These are phyloP conservation scores for Drosophila athabasca DNA, from an alignment of 1,140 invertebrate species.

Conservation along the genomic window DNA sequence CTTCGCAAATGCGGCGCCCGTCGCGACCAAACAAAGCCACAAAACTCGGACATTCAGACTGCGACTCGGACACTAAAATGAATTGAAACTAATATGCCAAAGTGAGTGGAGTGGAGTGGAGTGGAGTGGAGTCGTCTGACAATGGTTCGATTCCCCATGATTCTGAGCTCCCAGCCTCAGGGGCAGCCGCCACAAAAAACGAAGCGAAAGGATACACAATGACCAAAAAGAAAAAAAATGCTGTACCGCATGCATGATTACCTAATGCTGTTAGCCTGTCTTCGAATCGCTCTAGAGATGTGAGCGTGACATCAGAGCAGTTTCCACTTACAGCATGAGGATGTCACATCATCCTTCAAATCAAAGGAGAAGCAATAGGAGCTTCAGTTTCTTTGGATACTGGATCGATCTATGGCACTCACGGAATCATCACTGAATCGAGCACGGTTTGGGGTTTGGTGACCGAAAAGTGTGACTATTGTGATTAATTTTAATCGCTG, in stretches of 20 bases:
- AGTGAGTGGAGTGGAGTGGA: conserved; percentile 63
- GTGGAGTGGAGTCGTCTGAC: conserved; percentile 42
- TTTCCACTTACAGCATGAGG: too few species aligned
- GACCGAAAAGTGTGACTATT: conserved; percentile 49
- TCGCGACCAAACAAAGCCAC: conserved; percentile 72
- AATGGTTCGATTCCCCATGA: conserved; percentile 64
- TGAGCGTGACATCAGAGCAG: conserved; percentile 26
- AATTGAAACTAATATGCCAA: conserved; percentile 83
- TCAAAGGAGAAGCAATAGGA: neutral
- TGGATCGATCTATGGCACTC: conserved; percentile 2
- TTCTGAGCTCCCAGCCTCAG: conserved; percentile 62
- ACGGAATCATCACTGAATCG: conserved; percentile 12
- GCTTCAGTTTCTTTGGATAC: too few species aligned
- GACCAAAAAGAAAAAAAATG: conserved; percentile 27
- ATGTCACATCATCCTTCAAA: neutral
- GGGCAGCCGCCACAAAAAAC: conserved; percentile 23
- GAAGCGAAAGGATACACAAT: conserved; percentile 69
- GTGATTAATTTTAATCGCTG: conserved; percentile 57
- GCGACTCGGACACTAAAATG: conserved; percentile 72
- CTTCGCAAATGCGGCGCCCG: conserved; percentile 64
- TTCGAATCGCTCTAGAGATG: conserved; percentile 39
- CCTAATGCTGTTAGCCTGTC: conserved; percentile 49
- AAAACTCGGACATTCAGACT: conserved; percentile 53
- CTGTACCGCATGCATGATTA: conserved; percentile 48
- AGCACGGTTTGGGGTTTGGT: neutral